Evolutionary conservation across 2,888 invertebrate species (phyloP).

Genomic region (Caenorhabditis sp.): DNA sequence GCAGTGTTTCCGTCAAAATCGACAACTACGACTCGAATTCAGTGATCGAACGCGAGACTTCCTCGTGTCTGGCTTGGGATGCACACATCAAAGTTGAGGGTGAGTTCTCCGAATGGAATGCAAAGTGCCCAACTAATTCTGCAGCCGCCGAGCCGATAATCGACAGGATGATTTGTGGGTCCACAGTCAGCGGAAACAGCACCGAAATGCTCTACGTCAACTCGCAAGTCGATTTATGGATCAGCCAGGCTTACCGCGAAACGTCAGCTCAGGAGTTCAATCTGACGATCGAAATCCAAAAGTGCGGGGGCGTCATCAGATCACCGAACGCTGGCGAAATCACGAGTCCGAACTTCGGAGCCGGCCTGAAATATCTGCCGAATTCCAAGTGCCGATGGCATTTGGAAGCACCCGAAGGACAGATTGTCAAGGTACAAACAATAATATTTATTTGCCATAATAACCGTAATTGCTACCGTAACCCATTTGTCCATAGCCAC

Average conservation of each 20-base stretch:
- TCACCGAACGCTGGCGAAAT: constrained; percentile 65
- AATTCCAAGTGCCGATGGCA: constrained; percentile 73
- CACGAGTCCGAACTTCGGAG: constrained; percentile 57
- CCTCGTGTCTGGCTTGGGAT: constrained; percentile 27
- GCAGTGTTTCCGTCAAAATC: constrained; percentile 34
- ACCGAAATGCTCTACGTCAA: constrained; percentile 52
- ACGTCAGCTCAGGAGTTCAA: constrained; percentile 47
- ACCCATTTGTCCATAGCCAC: constrained; percentile 44
- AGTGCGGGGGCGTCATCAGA: constrained; percentile 18
- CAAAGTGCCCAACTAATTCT: no score
- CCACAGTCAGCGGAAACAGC: neutral
- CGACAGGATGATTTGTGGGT: constrained; percentile 15
- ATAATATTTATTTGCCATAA: constrained; percentile 50
- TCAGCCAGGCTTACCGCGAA: constrained; percentile 24
- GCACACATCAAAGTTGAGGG: constrained; percentile 30
- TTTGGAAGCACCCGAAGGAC: constrained; percentile 73
- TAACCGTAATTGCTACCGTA: constrained; percentile 50
- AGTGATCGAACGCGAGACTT: neutral
- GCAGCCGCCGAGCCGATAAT: constrained; percentile 33
- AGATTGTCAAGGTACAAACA: constrained; percentile 67
- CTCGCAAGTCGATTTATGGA: constrained; percentile 46
- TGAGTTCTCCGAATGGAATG: no score
- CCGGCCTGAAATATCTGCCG: constrained; percentile 61
- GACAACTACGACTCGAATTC: constrained; percentile 1
- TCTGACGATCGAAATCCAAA: constrained; percentile 61